Conservation (phyloP, 1,140 invertebrate species). For the Zaprionus vittiger region DNA sequence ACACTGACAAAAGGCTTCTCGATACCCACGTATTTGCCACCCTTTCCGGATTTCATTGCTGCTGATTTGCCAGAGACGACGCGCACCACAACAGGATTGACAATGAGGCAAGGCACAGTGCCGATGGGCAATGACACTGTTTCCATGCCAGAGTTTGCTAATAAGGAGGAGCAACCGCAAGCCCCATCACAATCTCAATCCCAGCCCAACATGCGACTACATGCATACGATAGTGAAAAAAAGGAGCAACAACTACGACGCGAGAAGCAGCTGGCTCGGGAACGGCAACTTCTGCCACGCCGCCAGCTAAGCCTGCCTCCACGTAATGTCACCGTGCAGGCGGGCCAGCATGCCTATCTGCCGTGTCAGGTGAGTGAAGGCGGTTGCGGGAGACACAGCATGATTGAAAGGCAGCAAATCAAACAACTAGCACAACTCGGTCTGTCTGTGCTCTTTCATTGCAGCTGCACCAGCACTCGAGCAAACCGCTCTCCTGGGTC, state of each 20-base stretch:
- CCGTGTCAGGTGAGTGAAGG: conserved; percentile 89
- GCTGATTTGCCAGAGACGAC: conserved; percentile 63
- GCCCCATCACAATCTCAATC: conserved; percentile 14
- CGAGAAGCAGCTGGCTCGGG: conserved; percentile 68
- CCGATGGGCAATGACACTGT: conserved; percentile 6
- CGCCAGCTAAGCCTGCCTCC: conserved; percentile 64
- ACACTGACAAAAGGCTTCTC: conserved; percentile 75
- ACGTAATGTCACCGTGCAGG: conserved; percentile 91
- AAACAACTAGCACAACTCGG: neutral
- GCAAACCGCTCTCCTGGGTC: conserved; percentile 96
- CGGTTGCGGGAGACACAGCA: conserved; percentile 12
- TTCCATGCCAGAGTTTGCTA: conserved; percentile 13
- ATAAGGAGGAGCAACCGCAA: conserved; percentile 41
- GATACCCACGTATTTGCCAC: conserved; percentile 75
- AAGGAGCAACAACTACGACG: conserved; percentile 63
- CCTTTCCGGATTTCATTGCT: conserved; percentile 72
- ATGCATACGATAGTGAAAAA: conserved; percentile 74
- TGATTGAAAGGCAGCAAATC: conserved; percentile 54
- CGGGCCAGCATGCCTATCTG: conserved; percentile 92
- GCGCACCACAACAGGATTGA: conserved; percentile 14
- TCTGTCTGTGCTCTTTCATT: conserved; percentile 75
- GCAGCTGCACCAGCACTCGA: conserved; percentile 84
- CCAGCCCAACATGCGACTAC: conserved; percentile 47
- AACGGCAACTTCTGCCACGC: conserved; percentile 53
- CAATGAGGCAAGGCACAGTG: neutral